These are phyloP conservation scores for Bufotes viridis DNA, from an alignment of 2,797 vertebrate species.

Conservation along the genomic window DNA sequence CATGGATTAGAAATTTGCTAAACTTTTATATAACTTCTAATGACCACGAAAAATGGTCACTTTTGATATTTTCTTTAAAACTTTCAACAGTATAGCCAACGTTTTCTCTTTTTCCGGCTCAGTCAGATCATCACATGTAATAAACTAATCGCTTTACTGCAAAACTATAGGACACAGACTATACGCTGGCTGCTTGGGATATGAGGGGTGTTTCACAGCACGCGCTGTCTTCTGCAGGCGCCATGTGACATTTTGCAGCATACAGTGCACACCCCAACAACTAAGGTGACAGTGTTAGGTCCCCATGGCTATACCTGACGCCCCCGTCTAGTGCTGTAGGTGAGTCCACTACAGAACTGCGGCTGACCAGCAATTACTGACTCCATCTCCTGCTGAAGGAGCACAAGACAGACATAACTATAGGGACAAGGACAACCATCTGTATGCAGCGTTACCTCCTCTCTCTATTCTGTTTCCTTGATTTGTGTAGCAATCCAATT, in stretches of 20 bases:
- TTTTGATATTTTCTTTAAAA: not conserved
- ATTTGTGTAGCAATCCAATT: constrained; percentile 94
- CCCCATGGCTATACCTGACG: too few species aligned
- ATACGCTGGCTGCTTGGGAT: not conserved
- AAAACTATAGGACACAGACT: not conserved
- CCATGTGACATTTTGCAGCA: not conserved
- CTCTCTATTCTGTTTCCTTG: constrained; percentile 83
- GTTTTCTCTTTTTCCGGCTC: not conserved
- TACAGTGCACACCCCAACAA: too few species aligned
- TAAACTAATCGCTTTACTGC: too few species aligned
- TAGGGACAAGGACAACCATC: not conserved
- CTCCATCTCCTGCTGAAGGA: not conserved
- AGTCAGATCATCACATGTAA: not conserved
- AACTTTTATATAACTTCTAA: not conserved
- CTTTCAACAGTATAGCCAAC: not conserved
- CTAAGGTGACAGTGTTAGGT: not conserved
- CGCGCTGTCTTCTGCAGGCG: not conserved
- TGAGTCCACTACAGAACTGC: not conserved
- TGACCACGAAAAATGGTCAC: not conserved
- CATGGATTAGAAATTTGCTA: too few species aligned
- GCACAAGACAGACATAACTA: not conserved
- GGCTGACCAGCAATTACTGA: not conserved
- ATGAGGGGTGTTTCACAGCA: not conserved
- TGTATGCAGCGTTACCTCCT: constrained; percentile 70
- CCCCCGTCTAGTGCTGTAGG: not conserved